Evolutionary conservation across 2,113 vertebrate genomes (phyloP), one percentile per base, ranked within the genome.

Genomic region (Thermophis baileyi): DNA sequence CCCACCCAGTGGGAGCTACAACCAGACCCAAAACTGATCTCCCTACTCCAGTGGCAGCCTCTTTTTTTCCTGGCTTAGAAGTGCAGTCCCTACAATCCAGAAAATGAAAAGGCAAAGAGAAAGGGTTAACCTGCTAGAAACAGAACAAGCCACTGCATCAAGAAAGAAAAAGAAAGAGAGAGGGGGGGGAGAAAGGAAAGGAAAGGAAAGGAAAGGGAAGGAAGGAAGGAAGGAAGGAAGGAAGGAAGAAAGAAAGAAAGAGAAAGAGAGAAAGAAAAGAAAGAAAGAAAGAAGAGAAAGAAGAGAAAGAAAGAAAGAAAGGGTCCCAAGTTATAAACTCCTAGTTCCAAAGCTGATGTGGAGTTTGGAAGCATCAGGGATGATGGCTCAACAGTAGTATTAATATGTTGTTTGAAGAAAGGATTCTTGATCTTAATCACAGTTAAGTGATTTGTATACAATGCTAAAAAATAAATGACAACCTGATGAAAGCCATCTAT

Each of bases 401-500:
- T 90, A 49, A 90, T 30, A 25, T 69, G 22, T 35, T 11, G 8
- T 3, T 93, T 46, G 60, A 22, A 93, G 47, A 87, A 87, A 90
- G 24, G 91, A 90, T 12, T 53, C 49, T 3, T 86, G 81, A 6
- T 55, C 92, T 54, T 89, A 89, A 20, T 44, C 90, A 47, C 57
- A 46, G 11, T 85, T 88, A 6, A 0, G 63, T 81, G 88, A 69
- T 53, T 93, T 27, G 57, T 90, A 40, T 87, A 89, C 90, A 53
- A 6, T 7, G 44, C 47, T 91, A 90, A 94, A 44, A 57, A 93
- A 88, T 50, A 92, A 40, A 93, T 87, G 63, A 8, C n/a, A 0
- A 87, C 92, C 93, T 87, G 50, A 9, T 87, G 9, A 94, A 93
- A 85, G 16, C 87, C 88, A 92, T 49, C 53, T 92, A 44, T n/a